Evolutionary conservation across 2,113 vertebrate genomes (phyloP).

Genomic region (Onychorhynchus coronatus): DNA sequence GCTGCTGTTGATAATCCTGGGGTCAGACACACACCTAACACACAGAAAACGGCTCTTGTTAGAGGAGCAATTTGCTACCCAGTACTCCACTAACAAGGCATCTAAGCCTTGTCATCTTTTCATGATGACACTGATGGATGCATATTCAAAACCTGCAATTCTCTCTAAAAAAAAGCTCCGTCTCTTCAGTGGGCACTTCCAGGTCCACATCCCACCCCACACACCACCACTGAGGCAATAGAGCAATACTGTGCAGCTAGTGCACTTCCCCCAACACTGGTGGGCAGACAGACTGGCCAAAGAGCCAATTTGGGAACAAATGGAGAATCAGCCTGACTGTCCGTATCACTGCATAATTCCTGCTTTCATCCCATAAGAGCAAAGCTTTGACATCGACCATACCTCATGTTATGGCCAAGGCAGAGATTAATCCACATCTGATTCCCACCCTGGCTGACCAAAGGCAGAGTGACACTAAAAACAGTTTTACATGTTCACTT

Average conservation of each 20-base stretch:
- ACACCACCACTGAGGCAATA: neutral
- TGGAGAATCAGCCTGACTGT: neutral
- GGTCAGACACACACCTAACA: rapidly evolving
- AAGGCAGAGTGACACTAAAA: neutral
- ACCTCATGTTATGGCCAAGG: rapidly evolving
- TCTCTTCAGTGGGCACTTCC: neutral
- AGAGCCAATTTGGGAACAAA: neutral
- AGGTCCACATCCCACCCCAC: neutral
- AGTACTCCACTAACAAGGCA: neutral
- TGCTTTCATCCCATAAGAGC: neutral
- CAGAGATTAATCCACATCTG: neutral
- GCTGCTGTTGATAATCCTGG: neutral
- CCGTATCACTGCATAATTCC: neutral
- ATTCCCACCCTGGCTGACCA: neutral
- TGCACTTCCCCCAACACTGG: rapidly evolving
- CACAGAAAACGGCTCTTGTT: neutral
- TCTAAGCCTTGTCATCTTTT: neutral
- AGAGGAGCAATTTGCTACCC: neutral
- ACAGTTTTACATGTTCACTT: neutral
- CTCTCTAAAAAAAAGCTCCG: neutral
- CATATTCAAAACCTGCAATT: neutral
- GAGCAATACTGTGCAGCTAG: neutral
- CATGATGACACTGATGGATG: neutral
- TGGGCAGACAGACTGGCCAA: neutral
- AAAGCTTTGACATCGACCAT: neutral